Evolutionary conservation across 2,113 vertebrate species (phyloP).

Genomic region (Sigmodon hispidus): DNA sequence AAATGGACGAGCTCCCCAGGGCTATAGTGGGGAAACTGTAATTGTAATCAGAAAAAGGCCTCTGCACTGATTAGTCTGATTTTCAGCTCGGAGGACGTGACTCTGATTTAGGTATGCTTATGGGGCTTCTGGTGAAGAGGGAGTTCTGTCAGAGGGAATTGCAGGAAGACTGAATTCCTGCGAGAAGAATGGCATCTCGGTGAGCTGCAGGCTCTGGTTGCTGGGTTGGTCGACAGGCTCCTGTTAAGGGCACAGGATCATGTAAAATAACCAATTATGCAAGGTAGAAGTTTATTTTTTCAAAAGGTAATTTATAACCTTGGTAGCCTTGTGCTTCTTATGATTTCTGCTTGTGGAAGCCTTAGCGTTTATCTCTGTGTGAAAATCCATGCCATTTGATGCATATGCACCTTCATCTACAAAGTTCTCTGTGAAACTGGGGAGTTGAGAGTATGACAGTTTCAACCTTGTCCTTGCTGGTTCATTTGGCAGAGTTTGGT

Average conservation of each 20-base stretch:
- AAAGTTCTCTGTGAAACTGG: not conserved
- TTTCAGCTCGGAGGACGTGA: constrained; percentile 45
- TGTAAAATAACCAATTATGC: not conserved
- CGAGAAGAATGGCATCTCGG: not conserved
- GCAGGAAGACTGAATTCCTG: constrained; percentile 6
- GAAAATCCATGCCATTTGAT: not conserved
- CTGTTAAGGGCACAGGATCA: not conserved
- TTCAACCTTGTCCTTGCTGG: not conserved
- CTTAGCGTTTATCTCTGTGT: constrained; percentile 1
- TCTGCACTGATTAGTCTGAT: constrained; percentile 53
- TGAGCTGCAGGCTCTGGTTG: not conserved
- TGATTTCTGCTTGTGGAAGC: not conserved
- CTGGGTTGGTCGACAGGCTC: not conserved
- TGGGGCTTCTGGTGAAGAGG: constrained; percentile 25
- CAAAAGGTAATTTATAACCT: not conserved
- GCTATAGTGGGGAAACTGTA: not conserved
- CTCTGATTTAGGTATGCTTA: constrained; percentile 50
- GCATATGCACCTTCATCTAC: not conserved
- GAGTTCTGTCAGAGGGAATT: not conserved
- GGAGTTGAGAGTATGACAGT: not conserved
- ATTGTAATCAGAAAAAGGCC: constrained; percentile 54
- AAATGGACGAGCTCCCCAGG: constrained; percentile 20
- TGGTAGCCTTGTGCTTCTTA: not conserved
- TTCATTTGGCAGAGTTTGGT: not conserved
- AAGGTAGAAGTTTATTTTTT: not conserved